Base-by-base conservation (phyloP, 2,888 invertebrate species). In the Teleiodes luculella region DNA sequence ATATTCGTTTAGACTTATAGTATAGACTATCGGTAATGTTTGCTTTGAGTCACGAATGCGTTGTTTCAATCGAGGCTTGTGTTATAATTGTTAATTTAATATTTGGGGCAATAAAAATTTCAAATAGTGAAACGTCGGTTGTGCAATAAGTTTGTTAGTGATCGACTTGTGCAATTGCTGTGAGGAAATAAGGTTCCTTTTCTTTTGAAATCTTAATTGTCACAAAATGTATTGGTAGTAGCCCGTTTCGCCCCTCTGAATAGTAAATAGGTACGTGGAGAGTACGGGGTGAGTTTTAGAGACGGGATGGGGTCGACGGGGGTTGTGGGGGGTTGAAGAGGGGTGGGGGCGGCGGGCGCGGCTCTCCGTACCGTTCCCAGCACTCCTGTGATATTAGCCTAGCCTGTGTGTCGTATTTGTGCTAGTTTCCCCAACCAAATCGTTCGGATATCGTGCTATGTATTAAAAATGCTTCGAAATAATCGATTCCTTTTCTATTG, bases 301-400 rank as follows among this genome's bases (percentile, higher is more conserved):
- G 51, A 58, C 5, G 54, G 60, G 53, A 55, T 46, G 61, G 63
- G 57, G 63, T 53, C 57, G 55, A 57, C 58, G 56, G 55, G 57
- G 49, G 60, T 56, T 60, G 57, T 55, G 58, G 57, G 61, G 57
- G 56, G 84, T 84, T 18, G 57, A 61, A 61, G 53, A 58, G 58
- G 58, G 55, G 61, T 65, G 57, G 68, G 66, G 58, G 62, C 55
- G 65, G 39, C 56, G 66, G 62, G 61, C 47, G 68, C 66, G 72
- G 71, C 71, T 39, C 24, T 75, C 73, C 74, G 83, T 80, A 74
- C 85, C 84, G 86, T 86, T 88, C 87, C 86, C 87, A 83, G 88
- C 82, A 86, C 86, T 85, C 82, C 88, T 89, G 88, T 89, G 88
- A 89, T 89, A 89, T 89, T 89, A 89, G 88, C 84, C 86, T 89